Evolutionary conservation across 2,888 invertebrate species (phyloP).

Genomic region (Dryococelus australis): DNA sequence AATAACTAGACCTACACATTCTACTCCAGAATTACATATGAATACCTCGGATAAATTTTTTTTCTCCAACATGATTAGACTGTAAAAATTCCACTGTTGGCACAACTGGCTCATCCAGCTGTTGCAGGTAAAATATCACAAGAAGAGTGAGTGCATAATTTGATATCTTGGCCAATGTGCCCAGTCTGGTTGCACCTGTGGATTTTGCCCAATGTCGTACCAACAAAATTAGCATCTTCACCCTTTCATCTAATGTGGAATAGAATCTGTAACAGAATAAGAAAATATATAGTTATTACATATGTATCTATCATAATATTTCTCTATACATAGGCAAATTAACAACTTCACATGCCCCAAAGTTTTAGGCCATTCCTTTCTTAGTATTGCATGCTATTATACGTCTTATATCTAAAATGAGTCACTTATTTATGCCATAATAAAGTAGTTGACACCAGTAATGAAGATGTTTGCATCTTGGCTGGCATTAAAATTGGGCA

Average conservation of each 20-base stretch:
- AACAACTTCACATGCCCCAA: not conserved
- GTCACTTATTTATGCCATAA: too few relatives aligned
- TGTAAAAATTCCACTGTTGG: not conserved
- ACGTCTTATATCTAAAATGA: too few relatives aligned
- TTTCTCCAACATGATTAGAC: not conserved
- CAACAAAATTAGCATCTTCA: conserved; percentile 16
- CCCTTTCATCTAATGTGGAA: not conserved
- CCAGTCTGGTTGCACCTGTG: not conserved
- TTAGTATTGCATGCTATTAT: too few relatives aligned
- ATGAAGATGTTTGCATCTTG: too few relatives aligned
- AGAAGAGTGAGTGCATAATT: not conserved
- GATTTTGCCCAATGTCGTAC: not conserved
- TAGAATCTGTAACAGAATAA: not conserved
- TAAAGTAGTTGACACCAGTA: too few relatives aligned
- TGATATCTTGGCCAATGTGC: not conserved
- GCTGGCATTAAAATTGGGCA: too few relatives aligned
- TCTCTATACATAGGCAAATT: too few relatives aligned
- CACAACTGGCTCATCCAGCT: not conserved
- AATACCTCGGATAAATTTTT: not conserved
- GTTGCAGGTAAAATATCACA: not conserved
- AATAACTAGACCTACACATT: too few relatives aligned
- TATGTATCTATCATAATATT: too few relatives aligned
- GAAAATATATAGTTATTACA: too few relatives aligned
- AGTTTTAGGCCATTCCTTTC: too few relatives aligned
- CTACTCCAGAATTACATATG: too few relatives aligned